Conservation (phyloP, 2,113 vertebrate genomes). For the Labeo rohita region DNA sequence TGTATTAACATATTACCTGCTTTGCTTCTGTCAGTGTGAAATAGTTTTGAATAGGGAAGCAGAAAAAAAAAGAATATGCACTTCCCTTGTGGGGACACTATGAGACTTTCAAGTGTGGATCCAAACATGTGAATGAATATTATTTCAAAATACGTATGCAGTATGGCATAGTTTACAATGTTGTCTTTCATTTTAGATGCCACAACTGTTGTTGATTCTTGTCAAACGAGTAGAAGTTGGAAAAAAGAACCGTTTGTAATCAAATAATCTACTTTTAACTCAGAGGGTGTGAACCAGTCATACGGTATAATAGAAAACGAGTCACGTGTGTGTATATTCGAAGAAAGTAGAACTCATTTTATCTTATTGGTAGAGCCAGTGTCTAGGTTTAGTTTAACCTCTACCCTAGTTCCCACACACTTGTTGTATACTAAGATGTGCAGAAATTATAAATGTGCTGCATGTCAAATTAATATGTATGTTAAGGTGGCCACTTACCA, state of each 20-base stretch:
- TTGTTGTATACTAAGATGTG: constrained; percentile 78
- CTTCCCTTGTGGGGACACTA: constrained; percentile 73
- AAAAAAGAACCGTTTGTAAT: constrained; percentile 77
- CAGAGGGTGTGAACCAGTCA: constrained; percentile 76
- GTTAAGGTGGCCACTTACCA: constrained; percentile 79
- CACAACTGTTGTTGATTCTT: constrained; percentile 74
- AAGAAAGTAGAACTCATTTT: constrained; percentile 77
- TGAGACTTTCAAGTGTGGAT: constrained; percentile 69
- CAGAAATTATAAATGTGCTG: constrained; percentile 81
- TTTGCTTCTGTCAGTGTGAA: constrained; percentile 61
- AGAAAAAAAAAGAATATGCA: constrained; percentile 72
- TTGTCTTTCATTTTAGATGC: constrained; percentile 80
- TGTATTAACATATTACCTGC: constrained; percentile 53
- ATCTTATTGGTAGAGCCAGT: constrained; percentile 76
- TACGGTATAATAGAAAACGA: constrained; percentile 79
- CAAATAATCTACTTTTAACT: constrained; percentile 75
- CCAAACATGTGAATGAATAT: constrained; percentile 71
- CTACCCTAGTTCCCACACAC: constrained; percentile 70
- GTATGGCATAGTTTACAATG: constrained; percentile 80
- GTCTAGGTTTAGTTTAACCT: constrained; percentile 76
- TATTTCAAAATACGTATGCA: constrained; percentile 72
- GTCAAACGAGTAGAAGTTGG: constrained; percentile 73
- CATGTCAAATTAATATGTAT: constrained; percentile 80
- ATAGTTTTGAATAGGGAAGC: constrained; percentile 69
- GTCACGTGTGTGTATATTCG: constrained; percentile 79